phyloP scores from a whole-genome alignment of 2,888 invertebrate species.

The Caenorhabditis doughertyi region DNA sequence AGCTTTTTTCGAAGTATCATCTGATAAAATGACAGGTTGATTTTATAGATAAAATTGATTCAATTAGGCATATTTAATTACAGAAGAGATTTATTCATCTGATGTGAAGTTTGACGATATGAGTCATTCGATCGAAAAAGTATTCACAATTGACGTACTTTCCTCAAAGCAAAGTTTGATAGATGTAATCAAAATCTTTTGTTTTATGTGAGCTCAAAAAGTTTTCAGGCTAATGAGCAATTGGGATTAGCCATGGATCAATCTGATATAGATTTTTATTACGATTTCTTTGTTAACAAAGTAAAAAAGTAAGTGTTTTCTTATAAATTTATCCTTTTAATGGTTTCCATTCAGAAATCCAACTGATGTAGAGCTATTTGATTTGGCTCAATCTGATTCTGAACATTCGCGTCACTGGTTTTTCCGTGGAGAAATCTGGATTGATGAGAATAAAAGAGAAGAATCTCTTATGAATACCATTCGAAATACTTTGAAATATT shows the following conservation, averaged over 20 bases:
- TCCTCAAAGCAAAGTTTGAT: conserved; percentile 30
- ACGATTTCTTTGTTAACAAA: conserved; percentile 74
- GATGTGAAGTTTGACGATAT: conserved; percentile 53
- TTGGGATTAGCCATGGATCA: conserved; percentile 78
- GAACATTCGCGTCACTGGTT: conserved; percentile 98
- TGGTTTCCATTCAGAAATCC: conserved; percentile 89
- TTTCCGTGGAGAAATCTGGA: conserved; percentile 86
- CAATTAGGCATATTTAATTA: neutral
- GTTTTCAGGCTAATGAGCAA: conserved; percentile 57
- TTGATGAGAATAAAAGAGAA: conserved; percentile 88
- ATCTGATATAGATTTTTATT: conserved; percentile 74
- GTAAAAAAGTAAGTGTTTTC: conserved; percentile 65
- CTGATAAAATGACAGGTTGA: conserved; percentile 72
- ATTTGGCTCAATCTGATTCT: conserved; percentile 91
- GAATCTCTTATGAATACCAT: conserved; percentile 94
- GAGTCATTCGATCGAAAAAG: conserved; percentile 36
- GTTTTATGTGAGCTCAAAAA: neutral
- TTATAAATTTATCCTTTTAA: neutral
- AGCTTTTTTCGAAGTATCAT: conserved; percentile 64
- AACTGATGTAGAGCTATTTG: conserved; percentile 97
- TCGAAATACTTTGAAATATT: conserved; percentile 90
- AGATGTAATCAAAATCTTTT: neutral
- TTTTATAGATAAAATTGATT: neutral
- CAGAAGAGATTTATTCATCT: conserved; percentile 59
- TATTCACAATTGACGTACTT: conserved; percentile 63